phyloP scores from a whole-genome alignment of 2,888 invertebrate genomes.

The Drosophila siamana region DNA sequence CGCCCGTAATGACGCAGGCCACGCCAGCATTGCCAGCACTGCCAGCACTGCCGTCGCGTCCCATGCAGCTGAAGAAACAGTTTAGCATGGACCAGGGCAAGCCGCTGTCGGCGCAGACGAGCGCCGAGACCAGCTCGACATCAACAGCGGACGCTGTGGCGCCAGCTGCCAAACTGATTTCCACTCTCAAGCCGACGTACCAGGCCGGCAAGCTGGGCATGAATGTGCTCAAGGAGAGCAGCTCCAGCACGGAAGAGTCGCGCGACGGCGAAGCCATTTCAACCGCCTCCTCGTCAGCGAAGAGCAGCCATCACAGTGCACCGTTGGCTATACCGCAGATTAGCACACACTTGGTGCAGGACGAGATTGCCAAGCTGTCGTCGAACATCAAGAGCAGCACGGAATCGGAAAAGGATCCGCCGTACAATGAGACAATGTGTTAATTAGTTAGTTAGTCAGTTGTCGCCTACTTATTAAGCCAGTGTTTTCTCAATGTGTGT shows the following conservation, averaged over 20 bases:
- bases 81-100: slow-evolving; percentile 85
- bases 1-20: slow-evolving; percentile 70
- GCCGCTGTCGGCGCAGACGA: slow-evolving; percentile 71
- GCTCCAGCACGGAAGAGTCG: slow-evolving; percentile 85
- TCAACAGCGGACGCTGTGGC: slow-evolving; percentile 17
- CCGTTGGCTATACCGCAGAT: slow-evolving; percentile 83
- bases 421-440: slow-evolving; percentile 86
- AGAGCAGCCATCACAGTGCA: slow-evolving; percentile 56
- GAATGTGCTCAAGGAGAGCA: slow-evolving; percentile 85
- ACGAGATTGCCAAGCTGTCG: slow-evolving; percentile 85
- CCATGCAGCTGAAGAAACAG: slow-evolving; percentile 85
- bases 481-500: slow-evolving; percentile 3
- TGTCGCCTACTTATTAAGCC: slow-evolving; percentile 3
- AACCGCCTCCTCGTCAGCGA: slow-evolving; percentile 46
- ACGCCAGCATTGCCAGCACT: slow-evolving; percentile 71
- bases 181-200: slow-evolving; percentile 82
- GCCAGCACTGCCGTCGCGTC: slow-evolving; percentile 78
- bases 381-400: slow-evolving; percentile 86
- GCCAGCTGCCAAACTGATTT: slow-evolving; percentile 76
- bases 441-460: too few relatives aligned
- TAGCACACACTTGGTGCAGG: slow-evolving; percentile 85
- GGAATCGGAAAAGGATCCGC: slow-evolving; percentile 85
- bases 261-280: slow-evolving; percentile 79
- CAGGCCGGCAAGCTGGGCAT: slow-evolving; percentile 81
- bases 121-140: slow-evolving; percentile 30